These are phyloP conservation scores for Noturus placidus DNA, from an alignment of 2,113 vertebrate genomes.

Conservation along the genomic window DNA sequence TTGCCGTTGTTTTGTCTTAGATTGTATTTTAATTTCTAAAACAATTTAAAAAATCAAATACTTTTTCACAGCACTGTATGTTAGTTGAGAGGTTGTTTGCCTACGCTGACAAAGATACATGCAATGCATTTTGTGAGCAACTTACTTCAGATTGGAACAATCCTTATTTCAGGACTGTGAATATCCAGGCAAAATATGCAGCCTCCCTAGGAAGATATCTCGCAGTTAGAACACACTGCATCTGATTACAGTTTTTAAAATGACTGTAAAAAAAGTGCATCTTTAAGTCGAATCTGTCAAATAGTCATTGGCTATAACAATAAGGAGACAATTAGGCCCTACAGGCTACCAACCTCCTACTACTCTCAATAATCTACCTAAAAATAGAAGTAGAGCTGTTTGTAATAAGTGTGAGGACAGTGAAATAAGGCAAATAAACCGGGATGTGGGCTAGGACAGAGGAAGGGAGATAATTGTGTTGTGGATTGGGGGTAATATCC, in stretches of 20 bases:
- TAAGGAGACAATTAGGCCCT: constrained; percentile 14
- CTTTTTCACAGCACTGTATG: not conserved
- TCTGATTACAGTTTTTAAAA: not conserved
- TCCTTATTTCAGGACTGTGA: not conserved
- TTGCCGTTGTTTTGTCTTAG: too few relatives aligned
- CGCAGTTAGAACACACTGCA: not conserved
- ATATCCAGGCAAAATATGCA: not conserved
- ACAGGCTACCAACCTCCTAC: not conserved
- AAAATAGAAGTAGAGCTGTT: not conserved
- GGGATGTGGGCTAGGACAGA: not conserved
- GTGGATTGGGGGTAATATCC: constrained; percentile 14
- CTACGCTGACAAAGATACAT: not conserved
- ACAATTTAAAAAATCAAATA: too few relatives aligned
- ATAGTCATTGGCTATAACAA: not conserved
- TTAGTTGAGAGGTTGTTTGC: not conserved
- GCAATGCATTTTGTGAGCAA: not conserved
- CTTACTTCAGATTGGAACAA: not conserved
- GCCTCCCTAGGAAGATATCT: not conserved
- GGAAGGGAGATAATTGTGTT: not conserved
- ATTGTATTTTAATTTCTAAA: too few relatives aligned
- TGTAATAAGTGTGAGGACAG: not conserved
- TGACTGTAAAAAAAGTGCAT: not conserved
- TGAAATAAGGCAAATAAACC: not conserved
- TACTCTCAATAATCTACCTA: constrained; percentile 10
- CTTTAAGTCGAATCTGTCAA: not conserved